phyloP scores from a whole-genome alignment of 2,797 vertebrate species.

The Sternarchorhynchus goeldii region DNA sequence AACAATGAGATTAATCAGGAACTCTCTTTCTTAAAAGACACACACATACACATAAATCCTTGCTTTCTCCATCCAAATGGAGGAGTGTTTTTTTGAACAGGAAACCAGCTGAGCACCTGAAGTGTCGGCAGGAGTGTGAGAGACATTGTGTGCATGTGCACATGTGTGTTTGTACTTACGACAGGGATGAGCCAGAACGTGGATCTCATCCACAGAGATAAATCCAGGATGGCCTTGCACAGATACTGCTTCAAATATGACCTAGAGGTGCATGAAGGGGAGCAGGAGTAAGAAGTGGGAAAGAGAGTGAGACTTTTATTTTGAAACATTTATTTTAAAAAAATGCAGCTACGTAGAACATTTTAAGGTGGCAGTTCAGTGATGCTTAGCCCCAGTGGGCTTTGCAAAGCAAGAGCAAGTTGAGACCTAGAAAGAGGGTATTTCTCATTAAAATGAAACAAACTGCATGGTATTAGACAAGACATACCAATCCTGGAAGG shows the following conservation, averaged over 20 bases:
- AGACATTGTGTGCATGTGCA: neutral
- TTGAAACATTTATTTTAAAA: neutral
- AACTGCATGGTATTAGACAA: no score
- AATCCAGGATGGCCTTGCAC: slow-evolving; percentile 92
- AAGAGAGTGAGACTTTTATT: neutral
- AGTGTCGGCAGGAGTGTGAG: slow-evolving; percentile 21
- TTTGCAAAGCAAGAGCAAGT: neutral
- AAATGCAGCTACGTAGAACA: neutral
- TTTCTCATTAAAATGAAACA: neutral
- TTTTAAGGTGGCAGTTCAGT: neutral
- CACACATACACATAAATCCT: slow-evolving; percentile 30
- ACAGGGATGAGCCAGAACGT: slow-evolving; percentile 94
- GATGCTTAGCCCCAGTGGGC: neutral
- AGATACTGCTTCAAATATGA: slow-evolving; percentile 95
- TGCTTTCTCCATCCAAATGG: slow-evolving; percentile 29
- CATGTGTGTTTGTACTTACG: slow-evolving; percentile 77
- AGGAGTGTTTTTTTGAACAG: slow-evolving; percentile 42
- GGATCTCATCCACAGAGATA: slow-evolving; percentile 94
- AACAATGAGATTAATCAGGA: no score
- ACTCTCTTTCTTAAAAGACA: neutral
- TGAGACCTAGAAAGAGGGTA: neutral
- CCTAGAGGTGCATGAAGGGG: slow-evolving; percentile 73
- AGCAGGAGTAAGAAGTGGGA: slow-evolving; percentile 17
- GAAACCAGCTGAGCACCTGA: slow-evolving; percentile 16
- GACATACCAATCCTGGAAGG: no score